Evolutionary conservation across 35 echinoderm and acorn worm species (phyloP), one percentile per base, ranked within the genome.

Genomic region (Ophiothrix spiculata): DNA sequence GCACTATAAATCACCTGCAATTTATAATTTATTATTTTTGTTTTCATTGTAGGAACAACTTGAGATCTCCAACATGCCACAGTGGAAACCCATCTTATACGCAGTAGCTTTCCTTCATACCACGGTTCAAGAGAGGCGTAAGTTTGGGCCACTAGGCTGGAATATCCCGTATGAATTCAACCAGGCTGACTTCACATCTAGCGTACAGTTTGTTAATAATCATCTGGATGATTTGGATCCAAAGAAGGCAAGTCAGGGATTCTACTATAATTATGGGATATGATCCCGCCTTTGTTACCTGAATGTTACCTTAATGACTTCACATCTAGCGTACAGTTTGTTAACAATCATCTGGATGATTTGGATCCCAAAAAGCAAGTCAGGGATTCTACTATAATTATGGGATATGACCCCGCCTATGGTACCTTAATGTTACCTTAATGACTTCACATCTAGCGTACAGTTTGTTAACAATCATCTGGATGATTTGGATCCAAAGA

Each of bases 141-240:
- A 95, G 45, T 95, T 95, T 80, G 93, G 93, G 14, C 88, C 93
- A 19, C 82, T 95, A 33, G 93, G 93, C 3, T 95, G 93, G 93
- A 95, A 95, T 41, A 95, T 95, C 75, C 93, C 93, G 36, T 95
- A 95, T 80, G 93, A 95, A 39, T 95, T 95, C 79, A 95, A 95
- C 85, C 88, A 95, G 76, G 93, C 93, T 32, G 93, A 95, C 38
- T 95, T 95, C 88, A 95, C 93, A 21, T 86, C 93, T 35, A 91
- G 88, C 36, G 88, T 95, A 16, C 93, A 90, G 80, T 95, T 95
- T 85, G 88, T 95, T 37, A 95, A 95, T 76, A 95, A 95, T 39
- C 93, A 95, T 74, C 80, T 90, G 37, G 93, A 95, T 81, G 93
- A 95, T 79, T 74, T 91, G 88, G 93, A 95, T 40, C 84, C 84